phyloP scores from a whole-genome alignment of 2,888 invertebrate species.

The Eupithecia insigniata region DNA sequence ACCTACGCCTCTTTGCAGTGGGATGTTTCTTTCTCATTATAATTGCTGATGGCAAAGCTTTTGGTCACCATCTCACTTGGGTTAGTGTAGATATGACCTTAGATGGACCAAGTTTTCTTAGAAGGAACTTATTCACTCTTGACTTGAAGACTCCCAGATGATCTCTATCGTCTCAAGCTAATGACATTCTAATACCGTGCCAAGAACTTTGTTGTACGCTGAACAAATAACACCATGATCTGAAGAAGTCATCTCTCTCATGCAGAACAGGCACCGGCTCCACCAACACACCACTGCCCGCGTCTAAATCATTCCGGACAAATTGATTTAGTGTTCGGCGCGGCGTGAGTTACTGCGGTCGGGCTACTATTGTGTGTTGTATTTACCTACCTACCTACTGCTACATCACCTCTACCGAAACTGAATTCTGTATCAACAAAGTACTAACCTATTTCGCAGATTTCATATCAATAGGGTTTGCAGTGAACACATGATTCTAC shows the following conservation, averaged over 20 bases:
- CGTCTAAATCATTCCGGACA: conserved; percentile 40
- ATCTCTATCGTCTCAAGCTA: neutral
- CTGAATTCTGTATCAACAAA: neutral
- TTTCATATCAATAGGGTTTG: neutral
- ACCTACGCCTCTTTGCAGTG: conserved; percentile 12
- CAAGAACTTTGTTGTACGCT: neutral
- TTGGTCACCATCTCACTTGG: neutral
- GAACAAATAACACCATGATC: neutral
- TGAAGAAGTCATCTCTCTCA: neutral
- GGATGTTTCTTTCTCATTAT: neutral
- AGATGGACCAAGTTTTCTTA: neutral
- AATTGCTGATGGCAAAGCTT: neutral
- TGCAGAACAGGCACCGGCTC: neutral
- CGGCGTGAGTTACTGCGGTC: conserved; percentile 34
- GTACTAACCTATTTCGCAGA: neutral
- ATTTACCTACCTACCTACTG: neutral
- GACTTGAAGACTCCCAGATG: neutral
- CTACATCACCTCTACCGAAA: neutral
- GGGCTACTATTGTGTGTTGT: conserved; percentile 8
- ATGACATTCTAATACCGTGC: neutral
- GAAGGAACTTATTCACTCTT: neutral
- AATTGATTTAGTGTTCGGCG: conserved; percentile 42
- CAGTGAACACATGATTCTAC: neutral
- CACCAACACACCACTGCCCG: conserved; percentile 15
- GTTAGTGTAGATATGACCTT: neutral